Evolutionary conservation across 1,140 invertebrate genomes (phyloP), one percentile per base, ranked within the genome.

Genomic region (Bicyclus anynana): DNA sequence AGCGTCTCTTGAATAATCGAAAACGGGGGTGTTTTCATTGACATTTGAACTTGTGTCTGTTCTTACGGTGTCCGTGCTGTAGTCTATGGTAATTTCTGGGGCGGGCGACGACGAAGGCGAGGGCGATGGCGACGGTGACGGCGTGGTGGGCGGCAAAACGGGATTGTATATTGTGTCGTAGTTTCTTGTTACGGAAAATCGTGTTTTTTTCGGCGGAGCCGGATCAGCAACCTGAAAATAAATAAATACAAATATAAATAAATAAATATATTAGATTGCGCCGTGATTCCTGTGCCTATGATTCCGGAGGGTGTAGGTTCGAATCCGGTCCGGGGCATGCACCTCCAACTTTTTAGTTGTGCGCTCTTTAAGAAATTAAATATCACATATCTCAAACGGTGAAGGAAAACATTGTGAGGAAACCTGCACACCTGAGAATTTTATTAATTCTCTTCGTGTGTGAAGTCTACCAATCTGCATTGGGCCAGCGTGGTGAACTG

Each of bases 131-230:
- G 55, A 61, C 2, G 57, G 69, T 7, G 61, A 48, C 1, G 69
- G 64, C 2, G 65, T 51, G 3, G 70, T 65, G 10, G 61, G 58
- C 12, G 67, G 65, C 2, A 69, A 35, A 5, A 74, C 58, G 23
- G 72, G 74, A 35, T 78, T 78, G 57, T 83, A 86, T 0, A 72
- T 70, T 0, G 71, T 47, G 35, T 86, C 83, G 38, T 87, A 86
- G 65, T 89, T 89, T 27, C 88, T 72, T 0, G 85, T 81, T 0
- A 89, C 80, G 0, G 84, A 88, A 58, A 89, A 89, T 3, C 88
- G 57, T 0, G 69, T 50, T 21, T 75, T 73, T n/a, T 67, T 55
- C 2, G 77, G 65, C 1, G 65, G 74, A 0, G 79, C 69, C 0
- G 84, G 78, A 46, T 85, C 84, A 1, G 71, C 63, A 1, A 87